phyloP scores from a whole-genome alignment of 2,113 vertebrate genomes.

The Spheniscus mendiculus region DNA sequence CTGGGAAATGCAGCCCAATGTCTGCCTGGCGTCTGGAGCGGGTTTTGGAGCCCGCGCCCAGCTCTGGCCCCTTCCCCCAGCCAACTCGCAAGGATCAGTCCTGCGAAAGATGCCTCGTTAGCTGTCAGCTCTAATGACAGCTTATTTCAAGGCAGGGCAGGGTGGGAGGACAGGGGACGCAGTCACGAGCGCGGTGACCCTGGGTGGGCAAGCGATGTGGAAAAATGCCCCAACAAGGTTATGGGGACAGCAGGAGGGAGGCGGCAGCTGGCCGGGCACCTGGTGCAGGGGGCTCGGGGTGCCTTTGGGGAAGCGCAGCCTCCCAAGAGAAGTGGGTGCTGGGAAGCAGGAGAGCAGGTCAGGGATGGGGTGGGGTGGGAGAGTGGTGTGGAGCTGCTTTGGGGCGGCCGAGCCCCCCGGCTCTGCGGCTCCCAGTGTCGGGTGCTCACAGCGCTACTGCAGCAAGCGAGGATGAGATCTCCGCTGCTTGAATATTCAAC shows the following conservation, averaged over 20 bases:
- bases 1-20: not conserved
- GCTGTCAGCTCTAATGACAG: not conserved
- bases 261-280: not conserved
- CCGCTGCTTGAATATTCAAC: not conserved
- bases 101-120: not conserved
- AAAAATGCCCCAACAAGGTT: not conserved
- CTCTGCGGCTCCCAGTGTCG: not conserved
- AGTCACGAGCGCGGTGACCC: not conserved
- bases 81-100: not conserved
- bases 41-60: not conserved
- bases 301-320: not conserved
- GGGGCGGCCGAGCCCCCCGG: not conserved
- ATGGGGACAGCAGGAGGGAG: not conserved
- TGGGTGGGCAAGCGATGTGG: accelerated
- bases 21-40: not conserved
- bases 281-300: accelerated
- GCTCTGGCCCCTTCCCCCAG: not conserved
- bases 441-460: accelerated
- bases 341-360: not conserved
- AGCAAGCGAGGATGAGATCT: accelerated
- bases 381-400: not conserved
- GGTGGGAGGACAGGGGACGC: accelerated
- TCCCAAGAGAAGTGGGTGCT: not conserved
- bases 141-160: accelerated
- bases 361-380: not conserved